Evolutionary conservation across 2,113 vertebrate species (phyloP).

Genomic region (Leucopsar rothschildi): DNA sequence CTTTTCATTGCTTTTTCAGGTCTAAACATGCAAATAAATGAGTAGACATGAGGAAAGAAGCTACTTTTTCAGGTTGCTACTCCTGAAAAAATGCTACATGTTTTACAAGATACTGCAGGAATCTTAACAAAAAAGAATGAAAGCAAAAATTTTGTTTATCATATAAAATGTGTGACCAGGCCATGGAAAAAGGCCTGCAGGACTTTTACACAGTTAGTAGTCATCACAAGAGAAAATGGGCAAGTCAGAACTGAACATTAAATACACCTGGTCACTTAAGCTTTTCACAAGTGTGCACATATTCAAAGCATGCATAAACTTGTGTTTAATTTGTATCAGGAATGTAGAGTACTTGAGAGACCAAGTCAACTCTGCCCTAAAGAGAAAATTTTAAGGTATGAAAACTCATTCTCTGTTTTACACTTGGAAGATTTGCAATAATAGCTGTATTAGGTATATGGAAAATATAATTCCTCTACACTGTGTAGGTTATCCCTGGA

Average conservation of each 20-base stretch:
- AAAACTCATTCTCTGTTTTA: neutral
- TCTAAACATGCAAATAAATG: neutral
- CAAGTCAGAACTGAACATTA: neutral
- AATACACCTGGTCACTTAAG: neutral
- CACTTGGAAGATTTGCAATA: neutral
- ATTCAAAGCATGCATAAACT: neutral
- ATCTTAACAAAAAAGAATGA: neutral
- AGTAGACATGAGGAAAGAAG: neutral
- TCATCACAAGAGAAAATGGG: neutral
- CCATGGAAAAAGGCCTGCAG: neutral
- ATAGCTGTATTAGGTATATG: neutral
- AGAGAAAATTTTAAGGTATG: neutral
- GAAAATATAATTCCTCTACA: neutral
- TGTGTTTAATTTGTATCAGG: neutral
- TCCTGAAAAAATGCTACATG: neutral
- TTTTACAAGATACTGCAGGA: neutral
- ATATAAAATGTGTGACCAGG: neutral
- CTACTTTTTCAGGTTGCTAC: neutral
- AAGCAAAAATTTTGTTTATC: neutral
- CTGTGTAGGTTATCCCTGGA: neutral
- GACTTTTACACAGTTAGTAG: neutral
- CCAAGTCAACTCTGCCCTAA: neutral
- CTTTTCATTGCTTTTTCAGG: neutral
- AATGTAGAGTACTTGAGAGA: neutral
- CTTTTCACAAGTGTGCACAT: neutral